Evolutionary conservation across 2,797 vertebrate genomes (phyloP).

Genomic region (Anabacerthia variegaticeps): DNA sequence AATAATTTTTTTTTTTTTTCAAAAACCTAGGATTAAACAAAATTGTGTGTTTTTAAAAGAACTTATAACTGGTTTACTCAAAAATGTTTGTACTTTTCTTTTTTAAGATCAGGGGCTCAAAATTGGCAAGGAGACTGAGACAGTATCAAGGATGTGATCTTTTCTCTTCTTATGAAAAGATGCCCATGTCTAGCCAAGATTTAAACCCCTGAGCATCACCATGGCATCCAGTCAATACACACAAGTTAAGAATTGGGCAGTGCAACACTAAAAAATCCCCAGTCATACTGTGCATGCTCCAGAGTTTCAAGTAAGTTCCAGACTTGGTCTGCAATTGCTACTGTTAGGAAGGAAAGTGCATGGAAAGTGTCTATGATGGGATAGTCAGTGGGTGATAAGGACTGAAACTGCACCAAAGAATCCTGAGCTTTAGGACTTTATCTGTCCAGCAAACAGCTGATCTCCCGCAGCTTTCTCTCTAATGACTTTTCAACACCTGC

Average conservation of each 20-base stretch:
- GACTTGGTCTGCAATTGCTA: not conserved
- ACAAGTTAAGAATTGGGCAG: not conserved
- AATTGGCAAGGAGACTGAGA: not conserved
- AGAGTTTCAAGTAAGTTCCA: not conserved
- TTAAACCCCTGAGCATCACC: not conserved
- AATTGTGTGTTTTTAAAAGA: not conserved
- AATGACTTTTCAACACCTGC: not conserved
- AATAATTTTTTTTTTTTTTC: not conserved
- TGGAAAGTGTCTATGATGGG: not conserved
- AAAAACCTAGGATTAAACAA: not conserved
- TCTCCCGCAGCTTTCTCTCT: not conserved
- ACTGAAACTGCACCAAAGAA: not conserved
- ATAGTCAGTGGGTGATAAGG: accelerated
- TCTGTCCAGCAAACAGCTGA: not conserved
- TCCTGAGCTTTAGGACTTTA: not conserved
- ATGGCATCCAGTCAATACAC: not conserved
- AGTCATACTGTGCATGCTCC: not conserved
- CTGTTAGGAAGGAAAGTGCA: not conserved
- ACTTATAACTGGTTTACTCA: not conserved
- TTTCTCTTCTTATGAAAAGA: not conserved
- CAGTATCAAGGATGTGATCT: not conserved
- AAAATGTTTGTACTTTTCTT: not conserved
- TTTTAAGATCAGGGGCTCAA: not conserved
- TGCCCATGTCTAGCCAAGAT: not conserved
- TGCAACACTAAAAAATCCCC: not conserved